Evolutionary conservation across 1,140 invertebrate species (phyloP), one percentile per base, ranked within the genome.

Genomic region (Halictus rubicundus): DNA sequence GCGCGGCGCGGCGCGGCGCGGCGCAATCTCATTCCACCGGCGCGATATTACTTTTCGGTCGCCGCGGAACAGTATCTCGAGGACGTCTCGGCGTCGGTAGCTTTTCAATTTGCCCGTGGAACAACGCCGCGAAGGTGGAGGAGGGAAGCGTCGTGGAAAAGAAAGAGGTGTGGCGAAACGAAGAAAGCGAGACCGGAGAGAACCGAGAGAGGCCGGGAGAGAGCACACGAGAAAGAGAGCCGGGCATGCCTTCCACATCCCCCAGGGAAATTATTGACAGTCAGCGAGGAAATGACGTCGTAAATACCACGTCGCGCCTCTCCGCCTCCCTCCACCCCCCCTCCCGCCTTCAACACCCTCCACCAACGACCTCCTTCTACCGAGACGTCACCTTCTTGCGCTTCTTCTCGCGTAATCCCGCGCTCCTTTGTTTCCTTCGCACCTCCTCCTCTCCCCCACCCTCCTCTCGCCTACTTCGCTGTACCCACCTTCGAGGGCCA

Each of bases 191-290:
- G 70, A 39, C 65, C 77, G 84, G 23, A 61, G 32, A 32, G 32
- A n/a, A n/a, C n/a, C n/a, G n/a, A n/a, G n/a, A n/a, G n/a, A n/a
- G n/a, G n/a, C n/a, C n/a, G n/a, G n/a, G n/a, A n/a, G 32, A 32
- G 65, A 74, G 76, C 74, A 79, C 61, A 73, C 71, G 82, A 84
- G 80, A 80, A 65, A 61, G 78, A 80, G 68, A 61, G 78, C 78
- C 68, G 42, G 42, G 76, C 78, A 5, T 89, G 86, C 87, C 91
- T 92, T 89, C 80, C 88, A 87, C 88, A 89, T 91, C 90, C 91
- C 90, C 91, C 72, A 88, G 91, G 91, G 91, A 92, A 92, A 92
- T 92, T 92, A 92, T 92, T 92, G 91, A 92, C 91, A 92, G 91
- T 92, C 91, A 91, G 90, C 91, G 80, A 90, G 91, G 89, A 92